Conservation (phyloP, 2,888 invertebrate species). For the Conomelus anceps region DNA sequence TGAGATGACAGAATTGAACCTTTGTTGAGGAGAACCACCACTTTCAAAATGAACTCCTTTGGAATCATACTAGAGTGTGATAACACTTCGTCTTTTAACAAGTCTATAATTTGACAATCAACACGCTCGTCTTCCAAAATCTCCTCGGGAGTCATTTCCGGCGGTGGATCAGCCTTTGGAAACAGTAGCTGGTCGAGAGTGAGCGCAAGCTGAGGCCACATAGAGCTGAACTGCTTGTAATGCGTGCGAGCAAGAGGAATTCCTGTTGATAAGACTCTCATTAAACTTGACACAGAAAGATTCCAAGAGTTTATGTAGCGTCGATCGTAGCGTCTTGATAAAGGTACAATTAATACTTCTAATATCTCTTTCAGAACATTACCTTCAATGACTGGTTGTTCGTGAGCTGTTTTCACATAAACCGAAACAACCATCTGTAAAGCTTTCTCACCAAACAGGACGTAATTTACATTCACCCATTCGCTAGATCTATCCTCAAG, state of each 20-base stretch:
- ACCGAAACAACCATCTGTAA: slow-evolving; percentile 65
- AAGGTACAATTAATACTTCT: slow-evolving; percentile 61
- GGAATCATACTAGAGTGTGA: slow-evolving; percentile 73
- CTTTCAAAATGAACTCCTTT: slow-evolving; percentile 71
- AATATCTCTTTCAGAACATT: slow-evolving; percentile 64
- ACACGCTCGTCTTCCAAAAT: slow-evolving; percentile 64
- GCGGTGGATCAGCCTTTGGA: slow-evolving; percentile 58
- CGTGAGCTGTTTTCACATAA: slow-evolving; percentile 66
- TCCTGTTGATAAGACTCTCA: slow-evolving; percentile 72
- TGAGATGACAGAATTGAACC: slow-evolving; percentile 77
- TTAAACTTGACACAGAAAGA: slow-evolving; percentile 66
- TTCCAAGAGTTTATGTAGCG: slow-evolving; percentile 53
- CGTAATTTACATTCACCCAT: slow-evolving; percentile 73
- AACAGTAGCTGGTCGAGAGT: slow-evolving; percentile 90
- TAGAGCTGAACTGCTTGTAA: slow-evolving; percentile 60
- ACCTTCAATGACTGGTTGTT: slow-evolving; percentile 61
- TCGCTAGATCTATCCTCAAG: slow-evolving; percentile 44
- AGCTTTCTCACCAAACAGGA: slow-evolving; percentile 78
- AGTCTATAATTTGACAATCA: slow-evolving; percentile 73
- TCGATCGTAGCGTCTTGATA: slow-evolving; percentile 57
- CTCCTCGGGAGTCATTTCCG: slow-evolving; percentile 46
- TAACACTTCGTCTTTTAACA: slow-evolving; percentile 72
- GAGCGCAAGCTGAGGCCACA: slow-evolving; percentile 82
- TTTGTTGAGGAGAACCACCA: slow-evolving; percentile 75
- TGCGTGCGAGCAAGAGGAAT: slow-evolving; percentile 76